phyloP scores from a whole-genome alignment of 2,113 vertebrate species.

The Coturnix japonica region DNA sequence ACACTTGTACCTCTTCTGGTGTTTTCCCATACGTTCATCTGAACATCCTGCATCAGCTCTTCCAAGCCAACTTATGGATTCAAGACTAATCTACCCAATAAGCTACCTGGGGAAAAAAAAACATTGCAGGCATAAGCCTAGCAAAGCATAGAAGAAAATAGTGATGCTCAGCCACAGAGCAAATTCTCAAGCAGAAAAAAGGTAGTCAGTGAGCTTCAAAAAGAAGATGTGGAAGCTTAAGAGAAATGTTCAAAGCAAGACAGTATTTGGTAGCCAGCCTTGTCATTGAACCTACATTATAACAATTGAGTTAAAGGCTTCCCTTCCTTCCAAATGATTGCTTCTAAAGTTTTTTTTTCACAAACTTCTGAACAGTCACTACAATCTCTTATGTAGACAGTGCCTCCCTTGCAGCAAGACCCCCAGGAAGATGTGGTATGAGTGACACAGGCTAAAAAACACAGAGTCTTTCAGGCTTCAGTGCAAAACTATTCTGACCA shows the following conservation, averaged over 20 bases:
- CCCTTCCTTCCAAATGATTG: background rate
- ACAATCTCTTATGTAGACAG: background rate
- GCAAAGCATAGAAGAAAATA: background rate
- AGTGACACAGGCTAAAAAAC: background rate
- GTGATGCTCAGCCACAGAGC: background rate
- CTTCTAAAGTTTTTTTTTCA: background rate
- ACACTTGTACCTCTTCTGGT: accelerated
- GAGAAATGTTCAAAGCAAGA: background rate
- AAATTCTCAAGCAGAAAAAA: background rate
- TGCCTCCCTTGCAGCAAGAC: background rate
- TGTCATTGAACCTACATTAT: background rate
- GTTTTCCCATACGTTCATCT: background rate
- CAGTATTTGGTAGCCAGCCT: background rate
- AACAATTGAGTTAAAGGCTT: background rate
- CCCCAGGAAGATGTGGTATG: background rate
- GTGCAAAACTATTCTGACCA: background rate
- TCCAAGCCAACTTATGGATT: background rate
- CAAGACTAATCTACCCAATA: background rate
- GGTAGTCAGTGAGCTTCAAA: background rate
- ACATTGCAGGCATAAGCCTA: background rate
- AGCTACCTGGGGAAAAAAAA: background rate
- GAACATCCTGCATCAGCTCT: background rate
- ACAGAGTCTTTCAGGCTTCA: background rate
- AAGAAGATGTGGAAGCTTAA: background rate
- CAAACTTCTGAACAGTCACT: background rate